These are phyloP conservation scores for Pseudorhombus dupliciocellatus DNA, from an alignment of 2,113 vertebrate species.

Conservation along the genomic window DNA sequence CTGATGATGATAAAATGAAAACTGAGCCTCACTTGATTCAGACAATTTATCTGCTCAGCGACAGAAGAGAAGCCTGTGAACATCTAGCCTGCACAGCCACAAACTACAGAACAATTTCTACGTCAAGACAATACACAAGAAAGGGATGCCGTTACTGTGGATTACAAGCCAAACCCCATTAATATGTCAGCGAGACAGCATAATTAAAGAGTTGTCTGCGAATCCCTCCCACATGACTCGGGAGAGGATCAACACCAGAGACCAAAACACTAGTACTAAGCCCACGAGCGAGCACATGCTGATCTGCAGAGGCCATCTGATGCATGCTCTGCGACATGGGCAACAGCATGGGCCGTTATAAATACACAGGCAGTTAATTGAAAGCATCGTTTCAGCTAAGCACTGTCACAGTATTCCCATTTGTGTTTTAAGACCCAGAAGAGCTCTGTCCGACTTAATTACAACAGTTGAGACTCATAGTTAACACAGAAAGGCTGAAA, in stretches of 20 bases:
- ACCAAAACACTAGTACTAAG: slow-evolving; percentile 51
- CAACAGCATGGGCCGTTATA: neutral
- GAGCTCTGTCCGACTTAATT: slow-evolving; percentile 53
- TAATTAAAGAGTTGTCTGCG: slow-evolving; percentile 68
- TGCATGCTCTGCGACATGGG: slow-evolving; percentile 13
- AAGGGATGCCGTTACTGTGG: slow-evolving; percentile 16
- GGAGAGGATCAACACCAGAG: slow-evolving; percentile 58
- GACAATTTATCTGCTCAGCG: slow-evolving; percentile 6
- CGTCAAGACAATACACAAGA: slow-evolving; percentile 17
- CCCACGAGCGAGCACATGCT: slow-evolving; percentile 20
- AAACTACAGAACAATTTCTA: neutral
- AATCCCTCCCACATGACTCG: slow-evolving; percentile 60
- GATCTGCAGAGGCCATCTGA: slow-evolving; percentile 29
- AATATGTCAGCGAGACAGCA: slow-evolving; percentile 65
- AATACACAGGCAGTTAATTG: neutral
- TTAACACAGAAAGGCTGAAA: slow-evolving; percentile 41
- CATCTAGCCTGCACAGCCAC: slow-evolving; percentile 6
- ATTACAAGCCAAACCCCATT: slow-evolving; percentile 50
- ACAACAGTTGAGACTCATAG: slow-evolving; percentile 38
- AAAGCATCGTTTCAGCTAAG: slow-evolving; percentile 15
- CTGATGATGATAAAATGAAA: slow-evolving; percentile 18
- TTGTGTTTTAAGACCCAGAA: slow-evolving; percentile 27
- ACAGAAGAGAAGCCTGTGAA: slow-evolving; percentile 1
- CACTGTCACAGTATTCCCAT: slow-evolving; percentile 35
- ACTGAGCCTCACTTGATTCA: neutral